Base-by-base conservation (phyloP, 2,113 vertebrate species). In the Probosciger aterrimus region DNA sequence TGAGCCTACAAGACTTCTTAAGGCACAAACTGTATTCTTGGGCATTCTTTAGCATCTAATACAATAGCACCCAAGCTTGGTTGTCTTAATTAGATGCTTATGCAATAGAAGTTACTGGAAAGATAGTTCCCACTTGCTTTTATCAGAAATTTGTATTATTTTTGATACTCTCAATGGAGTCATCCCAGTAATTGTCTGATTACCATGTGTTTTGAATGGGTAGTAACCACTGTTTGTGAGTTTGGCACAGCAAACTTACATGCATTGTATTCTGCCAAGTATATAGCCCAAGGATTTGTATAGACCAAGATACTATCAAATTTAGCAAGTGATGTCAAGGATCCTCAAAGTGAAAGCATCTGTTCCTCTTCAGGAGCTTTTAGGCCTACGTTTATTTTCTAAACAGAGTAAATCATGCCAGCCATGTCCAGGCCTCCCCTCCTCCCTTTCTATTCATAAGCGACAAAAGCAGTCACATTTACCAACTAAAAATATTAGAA, bases 81-180 rank as follows among this genome's bases (percentile, higher is more conserved):
- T 37, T 63, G 17, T 75, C 33, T 86, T 88, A 44, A 60, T 64
- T 49, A 47, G 5, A 5, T 39, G 4, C 18, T 93, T 73, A 82
- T 77, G 57, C n/a, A 89, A 79, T 14, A 59, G 25, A 95, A 82
- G 41, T 86, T 84, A 62, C 19, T 89, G 35, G 39, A 93, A 83
- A 68, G 60, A 75, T 6, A 64, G 25, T 55, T 79, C 9, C 15
- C 18, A 76, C 23, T 69, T 81, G 20, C 33, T 79, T 86, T 65
- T 82, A 41, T 73, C 14, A 86, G 24, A 71, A 91, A 62, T 71
- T 47, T 11, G 6, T 59, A 10, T 52, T 75, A 33, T 67, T 88
- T 90, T 75, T 92, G 2, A 23, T 49, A 53, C 17, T 84, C 11
- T 27, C 8, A 9, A 14, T 43, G 18, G 11, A 53, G 6, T 33